Conservation (phyloP, 53 echinoderm and acorn worm species). For the Echinarachnius parma region DNA sequence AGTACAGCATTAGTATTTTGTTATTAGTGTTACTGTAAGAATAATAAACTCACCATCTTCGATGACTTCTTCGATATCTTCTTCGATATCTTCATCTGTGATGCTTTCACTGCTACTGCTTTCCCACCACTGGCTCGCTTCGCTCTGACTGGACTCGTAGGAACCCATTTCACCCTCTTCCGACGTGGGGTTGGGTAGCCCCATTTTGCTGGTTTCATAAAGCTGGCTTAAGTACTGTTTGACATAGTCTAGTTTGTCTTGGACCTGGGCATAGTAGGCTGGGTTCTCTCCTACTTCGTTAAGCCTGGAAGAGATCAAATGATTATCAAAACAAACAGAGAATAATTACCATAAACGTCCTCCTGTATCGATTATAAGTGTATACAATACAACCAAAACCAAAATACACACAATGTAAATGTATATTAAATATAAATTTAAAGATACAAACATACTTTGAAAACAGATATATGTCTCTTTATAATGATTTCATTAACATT, state of each 20-base stretch:
- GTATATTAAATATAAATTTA: too few relatives aligned
- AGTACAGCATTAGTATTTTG: too few relatives aligned
- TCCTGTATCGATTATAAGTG: too few relatives aligned
- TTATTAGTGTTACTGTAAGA: too few relatives aligned
- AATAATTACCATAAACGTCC: too few relatives aligned
- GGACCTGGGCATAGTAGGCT: conserved; percentile 21
- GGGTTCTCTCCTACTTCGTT: neutral
- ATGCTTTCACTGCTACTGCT: conserved; percentile 14
- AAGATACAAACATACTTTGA: too few relatives aligned
- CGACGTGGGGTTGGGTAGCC: too few relatives aligned
- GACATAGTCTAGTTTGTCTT: conserved; percentile 31
- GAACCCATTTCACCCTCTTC: neutral
- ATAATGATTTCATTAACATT: too few relatives aligned
- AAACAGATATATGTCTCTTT: too few relatives aligned
- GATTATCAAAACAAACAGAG: neutral
- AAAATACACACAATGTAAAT: too few relatives aligned
- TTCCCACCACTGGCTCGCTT: conserved; percentile 14
- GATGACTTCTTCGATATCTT: conserved; percentile 13
- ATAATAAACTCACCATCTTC: conserved; percentile 37
- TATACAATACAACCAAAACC: too few relatives aligned
- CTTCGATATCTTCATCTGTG: conserved; percentile 27
- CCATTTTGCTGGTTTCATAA: too few relatives aligned
- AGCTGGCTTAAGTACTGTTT: conserved; percentile 44
- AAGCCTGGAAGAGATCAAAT: neutral
- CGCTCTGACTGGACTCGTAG: conserved; percentile 8